Evolutionary conservation across 1,140 invertebrate genomes (phyloP).

Genomic region (Hyles vespertilio): DNA sequence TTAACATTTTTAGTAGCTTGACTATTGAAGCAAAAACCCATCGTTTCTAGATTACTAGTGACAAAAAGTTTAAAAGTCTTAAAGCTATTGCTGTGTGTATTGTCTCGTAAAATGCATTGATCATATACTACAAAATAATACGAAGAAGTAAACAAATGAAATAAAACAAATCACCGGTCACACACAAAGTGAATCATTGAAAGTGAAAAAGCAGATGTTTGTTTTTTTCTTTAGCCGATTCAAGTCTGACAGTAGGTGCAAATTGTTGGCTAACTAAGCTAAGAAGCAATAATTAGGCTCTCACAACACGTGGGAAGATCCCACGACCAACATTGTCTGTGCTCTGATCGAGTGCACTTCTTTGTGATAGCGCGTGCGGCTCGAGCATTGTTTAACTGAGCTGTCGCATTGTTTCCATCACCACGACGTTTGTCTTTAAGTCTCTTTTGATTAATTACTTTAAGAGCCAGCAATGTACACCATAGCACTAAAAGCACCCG

Average conservation of each 20-base stretch:
- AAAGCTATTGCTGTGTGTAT: no score
- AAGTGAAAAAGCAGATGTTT: no score
- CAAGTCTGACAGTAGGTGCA: conserved; percentile 18
- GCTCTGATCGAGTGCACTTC: conserved; percentile 36
- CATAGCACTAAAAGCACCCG: neutral
- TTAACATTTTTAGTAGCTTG: no score
- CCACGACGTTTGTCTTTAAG: conserved; percentile 21
- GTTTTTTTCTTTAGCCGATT: no score
- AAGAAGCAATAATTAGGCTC: conserved; percentile 37
- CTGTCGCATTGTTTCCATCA: conserved; percentile 33
- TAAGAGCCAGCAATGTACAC: conserved; percentile 27
- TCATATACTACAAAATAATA: no score
- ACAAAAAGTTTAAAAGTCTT: no score
- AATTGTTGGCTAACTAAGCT: conserved; percentile 49
- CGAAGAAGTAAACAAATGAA: no score
- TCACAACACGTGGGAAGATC: conserved; percentile 55
- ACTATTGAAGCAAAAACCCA: no score
- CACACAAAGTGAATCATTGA: no score
- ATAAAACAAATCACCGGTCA: no score
- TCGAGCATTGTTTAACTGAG: conserved; percentile 29
- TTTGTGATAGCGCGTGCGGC: conserved; percentile 37
- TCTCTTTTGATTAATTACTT: conserved; percentile 26
- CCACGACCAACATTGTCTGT: conserved; percentile 38
- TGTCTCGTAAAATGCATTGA: no score
- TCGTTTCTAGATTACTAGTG: no score